Evolutionary conservation across 2,888 invertebrate species (phyloP), one percentile per base, ranked within the genome.

Genomic region (Baronia brevicornis): DNA sequence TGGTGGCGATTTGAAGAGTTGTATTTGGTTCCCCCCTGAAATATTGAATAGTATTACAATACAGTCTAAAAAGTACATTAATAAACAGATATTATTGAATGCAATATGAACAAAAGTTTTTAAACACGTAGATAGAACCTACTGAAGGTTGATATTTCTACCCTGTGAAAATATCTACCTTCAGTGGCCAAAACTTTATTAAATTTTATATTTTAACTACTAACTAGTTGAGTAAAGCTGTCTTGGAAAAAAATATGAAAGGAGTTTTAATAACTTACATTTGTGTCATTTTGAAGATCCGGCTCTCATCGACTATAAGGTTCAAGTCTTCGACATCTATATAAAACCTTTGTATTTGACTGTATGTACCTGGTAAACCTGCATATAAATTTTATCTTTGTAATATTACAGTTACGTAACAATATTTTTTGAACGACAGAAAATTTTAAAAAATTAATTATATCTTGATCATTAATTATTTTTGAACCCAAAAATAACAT

Each of bases 281-380:
- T 56, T 88, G 70, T 28, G 78, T 59, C 38, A 91, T 61, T 47
- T 80, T 74, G 52, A 91, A 84, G 3, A 78, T 69, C 40, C 77
- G 71, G 6, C 84, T 84, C 42, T 84, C 68, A 43, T 88, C 84
- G 15, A 90, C 74, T 17, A 87, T 65, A 15, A 91, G 65, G 38
- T 75, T 84, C 36, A 91, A 56, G 62, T 90, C 90, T 43, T 87
- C 84, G 22, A 68, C 56, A 25, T 88, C 86, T 27, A 90, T 61
- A 38, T 72, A 82, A 46, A 91, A 54, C 44, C 66, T 74, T 12
- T 73, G 66, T 44, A 61, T 44, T 44, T 79, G 69, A 51, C 73
- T 65, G 61, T 75, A 65, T 60, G 63, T 68, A 47, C 56, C 51
- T 47, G 79, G 77, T 44, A 80, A 48, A 60, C 64, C 84, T 85